These are phyloP conservation scores for Dasysyrphus albostriatus DNA, from an alignment of 2,888 invertebrate species.

Conservation along the genomic window DNA sequence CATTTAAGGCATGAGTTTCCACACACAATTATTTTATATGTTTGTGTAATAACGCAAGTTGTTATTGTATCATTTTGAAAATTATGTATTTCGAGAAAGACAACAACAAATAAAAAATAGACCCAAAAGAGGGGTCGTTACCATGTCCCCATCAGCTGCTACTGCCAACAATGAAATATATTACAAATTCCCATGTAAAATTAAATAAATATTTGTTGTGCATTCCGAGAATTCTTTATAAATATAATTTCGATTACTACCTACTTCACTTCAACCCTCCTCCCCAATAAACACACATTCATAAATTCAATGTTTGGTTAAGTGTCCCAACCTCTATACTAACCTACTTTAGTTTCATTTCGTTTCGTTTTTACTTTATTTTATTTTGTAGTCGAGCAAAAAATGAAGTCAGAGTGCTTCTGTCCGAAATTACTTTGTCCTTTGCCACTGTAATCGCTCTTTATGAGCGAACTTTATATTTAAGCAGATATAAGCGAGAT, in stretches of 20 bases:
- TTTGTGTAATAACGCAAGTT: neutral
- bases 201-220: constrained; percentile 6
- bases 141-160: neutral
- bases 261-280: neutral
- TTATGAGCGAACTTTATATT: constrained; percentile 12
- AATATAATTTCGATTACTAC: neutral
- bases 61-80: neutral
- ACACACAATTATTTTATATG: no score
- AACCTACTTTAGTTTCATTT: neutral
- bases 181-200: neutral
- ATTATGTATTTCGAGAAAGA: neutral
- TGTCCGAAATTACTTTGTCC: constrained; percentile 1
- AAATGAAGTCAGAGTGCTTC: neutral
- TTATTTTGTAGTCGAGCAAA: neutral
- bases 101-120: no score
- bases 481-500: neutral
- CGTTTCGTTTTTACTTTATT: neutral
- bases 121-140: neutral
- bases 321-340: neutral
- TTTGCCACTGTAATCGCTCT: neutral
- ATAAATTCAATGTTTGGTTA: constrained; percentile 17
- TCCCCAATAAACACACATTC: neutral
- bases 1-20: neutral
- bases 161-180: neutral
- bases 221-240: neutral